Conservation (phyloP, 2,797 vertebrate genomes). For the Miichthys miiuy region DNA sequence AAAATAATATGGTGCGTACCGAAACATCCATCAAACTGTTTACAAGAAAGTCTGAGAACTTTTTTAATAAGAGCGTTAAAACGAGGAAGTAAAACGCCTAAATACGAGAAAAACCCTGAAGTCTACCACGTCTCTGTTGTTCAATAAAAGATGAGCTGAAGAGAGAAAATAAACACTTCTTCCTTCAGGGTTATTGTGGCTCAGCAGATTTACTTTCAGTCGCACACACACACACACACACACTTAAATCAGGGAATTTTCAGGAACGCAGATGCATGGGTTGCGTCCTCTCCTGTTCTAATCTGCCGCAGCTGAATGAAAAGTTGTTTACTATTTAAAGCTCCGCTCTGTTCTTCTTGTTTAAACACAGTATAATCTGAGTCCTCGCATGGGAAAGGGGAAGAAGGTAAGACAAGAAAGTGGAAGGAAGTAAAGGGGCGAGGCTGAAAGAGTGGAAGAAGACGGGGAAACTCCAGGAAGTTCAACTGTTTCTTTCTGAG, state of each 20-base stretch:
- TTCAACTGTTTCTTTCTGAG: neutral
- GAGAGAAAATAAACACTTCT: constrained; percentile 34
- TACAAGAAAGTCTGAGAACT: constrained; percentile 11
- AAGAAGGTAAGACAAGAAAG: neutral
- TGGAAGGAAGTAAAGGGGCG: neutral
- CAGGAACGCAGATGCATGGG: constrained; percentile 27
- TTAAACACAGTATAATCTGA: constrained; percentile 24
- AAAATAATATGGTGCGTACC: neutral
- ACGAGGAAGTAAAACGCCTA: neutral
- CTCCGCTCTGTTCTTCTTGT: constrained; percentile 9
- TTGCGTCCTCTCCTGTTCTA: constrained; percentile 39
- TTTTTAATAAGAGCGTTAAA: constrained; percentile 31
- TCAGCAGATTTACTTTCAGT: constrained; percentile 48
- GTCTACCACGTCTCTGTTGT: constrained; percentile 22
- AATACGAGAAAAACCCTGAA: constrained; percentile 29
- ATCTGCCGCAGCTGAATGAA: constrained; percentile 46
- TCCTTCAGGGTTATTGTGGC: constrained; percentile 53
- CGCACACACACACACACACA: constrained; percentile 19
- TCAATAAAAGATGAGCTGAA: constrained; percentile 59
- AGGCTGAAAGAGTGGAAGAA: too few species aligned
- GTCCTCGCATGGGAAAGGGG: constrained; percentile 15
- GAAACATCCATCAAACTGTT: constrained; percentile 40
- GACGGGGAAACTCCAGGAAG: too few species aligned
- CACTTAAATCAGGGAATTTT: constrained; percentile 22
- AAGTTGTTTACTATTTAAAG: constrained; percentile 43